Evolutionary conservation across 1,140 invertebrate species (phyloP).

Genomic region (Microvelia longipes): DNA sequence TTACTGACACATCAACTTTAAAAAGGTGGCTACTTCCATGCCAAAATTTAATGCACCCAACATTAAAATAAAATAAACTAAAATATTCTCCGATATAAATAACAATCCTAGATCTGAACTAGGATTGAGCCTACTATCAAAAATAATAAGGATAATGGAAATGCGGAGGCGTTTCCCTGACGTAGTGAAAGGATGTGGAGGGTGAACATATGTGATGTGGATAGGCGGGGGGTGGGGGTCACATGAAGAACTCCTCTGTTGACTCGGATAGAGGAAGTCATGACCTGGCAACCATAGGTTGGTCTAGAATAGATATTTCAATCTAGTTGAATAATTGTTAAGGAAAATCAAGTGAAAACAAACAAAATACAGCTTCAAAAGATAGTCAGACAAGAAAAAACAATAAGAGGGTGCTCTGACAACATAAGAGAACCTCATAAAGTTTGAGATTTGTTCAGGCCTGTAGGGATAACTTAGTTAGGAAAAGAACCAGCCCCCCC

Average conservation of each 20-base stretch:
- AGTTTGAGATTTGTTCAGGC: too few species aligned
- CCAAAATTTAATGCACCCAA: too few species aligned
- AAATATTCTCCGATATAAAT: too few species aligned
- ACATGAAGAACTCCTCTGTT: constrained; percentile 63
- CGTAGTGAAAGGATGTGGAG: not conserved
- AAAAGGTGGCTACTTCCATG: too few species aligned
- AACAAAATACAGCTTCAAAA: not conserved
- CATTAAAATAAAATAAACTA: too few species aligned
- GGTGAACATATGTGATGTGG: not conserved
- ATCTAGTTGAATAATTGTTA: constrained; percentile 32
- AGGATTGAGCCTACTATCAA: too few species aligned
- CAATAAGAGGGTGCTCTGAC: not conserved
- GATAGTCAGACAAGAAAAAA: too few species aligned
- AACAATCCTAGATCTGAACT: too few species aligned
- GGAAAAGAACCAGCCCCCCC: too few species aligned
- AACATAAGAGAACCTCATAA: not conserved
- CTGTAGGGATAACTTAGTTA: too few species aligned
- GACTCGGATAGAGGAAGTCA: constrained; percentile 63
- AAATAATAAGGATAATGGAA: not conserved
- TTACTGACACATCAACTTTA: too few species aligned
- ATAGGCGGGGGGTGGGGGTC: constrained; percentile 24
- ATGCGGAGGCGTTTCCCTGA: not conserved
- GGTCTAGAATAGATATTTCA: constrained; percentile 68
- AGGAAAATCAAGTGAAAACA: constrained; percentile 16
- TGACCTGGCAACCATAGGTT: constrained; percentile 46